These are phyloP conservation scores for Apoderus coryli DNA, from an alignment of 2,888 invertebrate species.

Conservation along the genomic window DNA sequence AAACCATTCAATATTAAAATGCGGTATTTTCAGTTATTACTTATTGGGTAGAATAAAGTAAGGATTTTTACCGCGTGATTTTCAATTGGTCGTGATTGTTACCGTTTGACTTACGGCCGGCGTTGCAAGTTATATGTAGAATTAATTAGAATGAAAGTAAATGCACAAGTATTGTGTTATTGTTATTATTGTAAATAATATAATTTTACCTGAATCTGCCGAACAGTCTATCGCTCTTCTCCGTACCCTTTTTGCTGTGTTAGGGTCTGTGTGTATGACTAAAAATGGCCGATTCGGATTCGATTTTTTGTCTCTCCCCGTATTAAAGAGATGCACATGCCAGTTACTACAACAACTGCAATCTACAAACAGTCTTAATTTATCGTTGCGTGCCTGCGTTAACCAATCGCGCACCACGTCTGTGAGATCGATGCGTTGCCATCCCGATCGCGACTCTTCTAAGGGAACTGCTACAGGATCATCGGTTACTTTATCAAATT, in stretches of 20 bases:
- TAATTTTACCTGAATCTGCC: constrained; percentile 37
- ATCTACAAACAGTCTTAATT: constrained; percentile 66
- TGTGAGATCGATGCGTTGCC: constrained; percentile 80
- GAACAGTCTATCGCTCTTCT: constrained; percentile 75
- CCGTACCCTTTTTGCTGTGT: constrained; percentile 54
- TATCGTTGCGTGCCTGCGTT: constrained; percentile 33
- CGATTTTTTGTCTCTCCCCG: constrained; percentile 24
- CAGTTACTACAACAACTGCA: constrained; percentile 73
- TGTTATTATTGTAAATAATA: no score
- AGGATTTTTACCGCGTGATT: no score
- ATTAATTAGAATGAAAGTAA: no score
- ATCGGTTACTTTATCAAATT: constrained; percentile 42
- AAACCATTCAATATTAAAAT: no score
- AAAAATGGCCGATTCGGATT: constrained; percentile 69
- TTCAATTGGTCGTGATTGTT: no score
- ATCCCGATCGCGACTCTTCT: constrained; percentile 53
- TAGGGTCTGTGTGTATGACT: constrained; percentile 62
- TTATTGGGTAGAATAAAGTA: no score
- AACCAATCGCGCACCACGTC: constrained; percentile 65
- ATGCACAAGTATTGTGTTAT: no score
- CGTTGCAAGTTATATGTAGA: no score
- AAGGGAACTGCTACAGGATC: constrained; percentile 32
- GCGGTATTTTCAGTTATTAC: no score
- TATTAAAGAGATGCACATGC: constrained; percentile 47
- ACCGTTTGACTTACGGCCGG: no score